Evolutionary conservation across 2,113 vertebrate genomes (phyloP).

Genomic region (Fregetta grallaria): DNA sequence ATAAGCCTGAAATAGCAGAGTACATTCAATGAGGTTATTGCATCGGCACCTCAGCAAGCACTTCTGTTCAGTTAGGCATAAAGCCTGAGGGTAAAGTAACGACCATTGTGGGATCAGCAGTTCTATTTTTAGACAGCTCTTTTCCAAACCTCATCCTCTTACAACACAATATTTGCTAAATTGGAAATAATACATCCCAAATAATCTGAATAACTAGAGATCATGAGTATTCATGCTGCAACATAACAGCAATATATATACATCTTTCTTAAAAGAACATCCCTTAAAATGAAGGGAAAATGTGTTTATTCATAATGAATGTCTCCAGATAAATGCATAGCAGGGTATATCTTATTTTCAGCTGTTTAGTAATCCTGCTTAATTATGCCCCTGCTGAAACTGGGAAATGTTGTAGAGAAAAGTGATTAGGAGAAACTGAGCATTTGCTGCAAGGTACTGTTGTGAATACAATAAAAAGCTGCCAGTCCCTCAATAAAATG

Average conservation of each 20-base stretch:
- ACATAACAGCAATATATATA: neutral
- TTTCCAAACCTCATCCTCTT: constrained; percentile 8
- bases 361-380: neutral
- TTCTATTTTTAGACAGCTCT: constrained; percentile 63
- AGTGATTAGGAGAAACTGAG: neutral
- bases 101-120: constrained; percentile 37
- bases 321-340: neutral
- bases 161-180: constrained; percentile 10
- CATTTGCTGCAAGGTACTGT: neutral
- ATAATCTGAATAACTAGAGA: neutral
- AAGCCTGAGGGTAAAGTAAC: constrained; percentile 41
- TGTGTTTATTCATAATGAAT: neutral
- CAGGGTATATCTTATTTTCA: constrained; percentile 16
- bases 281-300: neutral
- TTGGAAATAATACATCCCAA: neutral
- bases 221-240: neutral
- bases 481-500: neutral
- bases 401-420: neutral
- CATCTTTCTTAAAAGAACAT: neutral
- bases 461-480: neutral
- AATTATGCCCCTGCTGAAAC: neutral
- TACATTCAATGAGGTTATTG: constrained; percentile 33
- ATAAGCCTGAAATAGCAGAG: constrained; percentile 19
- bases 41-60: constrained; percentile 16
- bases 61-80: constrained; percentile 46